phyloP scores from a whole-genome alignment of 2,888 invertebrate genomes.

The Cloeon dipterum region DNA sequence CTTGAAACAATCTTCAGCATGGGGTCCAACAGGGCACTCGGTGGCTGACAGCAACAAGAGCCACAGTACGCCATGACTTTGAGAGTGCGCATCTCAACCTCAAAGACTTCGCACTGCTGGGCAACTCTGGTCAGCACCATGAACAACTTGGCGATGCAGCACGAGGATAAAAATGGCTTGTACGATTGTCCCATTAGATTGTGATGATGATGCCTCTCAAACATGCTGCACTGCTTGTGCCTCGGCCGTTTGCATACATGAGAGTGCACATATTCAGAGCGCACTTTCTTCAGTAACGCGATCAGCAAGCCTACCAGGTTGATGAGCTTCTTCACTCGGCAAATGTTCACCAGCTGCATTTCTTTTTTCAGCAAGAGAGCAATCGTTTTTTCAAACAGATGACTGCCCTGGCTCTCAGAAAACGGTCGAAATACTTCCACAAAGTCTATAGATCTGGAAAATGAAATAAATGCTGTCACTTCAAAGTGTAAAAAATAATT shows the following conservation, averaged over 20 bases:
- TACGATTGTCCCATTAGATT: slow-evolving; percentile 27
- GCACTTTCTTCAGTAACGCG: slow-evolving; percentile 28
- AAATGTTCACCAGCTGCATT: slow-evolving; percentile 17
- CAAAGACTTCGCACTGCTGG: background rate
- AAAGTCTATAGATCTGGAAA: slow-evolving; percentile 30
- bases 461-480: too few relatives aligned
- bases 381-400: slow-evolving; percentile 28
- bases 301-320: slow-evolving; percentile 30
- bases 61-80: slow-evolving; percentile 30
- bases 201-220: slow-evolving; percentile 32
- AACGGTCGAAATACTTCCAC: slow-evolving; percentile 32
- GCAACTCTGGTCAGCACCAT: slow-evolving; percentile 20
- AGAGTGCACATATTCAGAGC: slow-evolving; percentile 30
- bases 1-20: slow-evolving; percentile 16
- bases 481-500: too few relatives aligned
- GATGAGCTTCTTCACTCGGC: slow-evolving; percentile 26
- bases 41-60: slow-evolving; percentile 37
- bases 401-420: slow-evolving; percentile 31
- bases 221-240: slow-evolving; percentile 25
- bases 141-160: slow-evolving; percentile 28
- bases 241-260: slow-evolving; percentile 25
- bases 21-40: slow-evolving; percentile 24
- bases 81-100: slow-evolving; percentile 19
- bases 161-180: slow-evolving; percentile 12
- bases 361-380: slow-evolving; percentile 27